Conservation (phyloP, 2,113 vertebrate genomes). For the Odocoileus virginianus region DNA sequence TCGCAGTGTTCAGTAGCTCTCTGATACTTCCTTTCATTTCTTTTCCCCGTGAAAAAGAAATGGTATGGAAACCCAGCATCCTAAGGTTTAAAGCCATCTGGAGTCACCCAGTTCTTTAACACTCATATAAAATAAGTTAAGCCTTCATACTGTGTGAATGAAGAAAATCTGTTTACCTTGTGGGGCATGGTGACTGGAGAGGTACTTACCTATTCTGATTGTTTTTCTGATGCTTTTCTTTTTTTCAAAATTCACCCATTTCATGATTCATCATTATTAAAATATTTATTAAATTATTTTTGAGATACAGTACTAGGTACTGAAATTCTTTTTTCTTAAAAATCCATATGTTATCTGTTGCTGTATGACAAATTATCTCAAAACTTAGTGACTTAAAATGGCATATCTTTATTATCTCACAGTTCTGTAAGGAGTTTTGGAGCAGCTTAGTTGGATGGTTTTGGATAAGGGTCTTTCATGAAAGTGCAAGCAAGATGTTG, state of each 20-base stretch:
- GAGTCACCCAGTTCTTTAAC: neutral
- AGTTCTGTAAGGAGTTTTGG: neutral
- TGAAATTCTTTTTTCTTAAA: neutral
- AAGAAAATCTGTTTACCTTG: neutral
- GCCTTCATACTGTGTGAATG: neutral
- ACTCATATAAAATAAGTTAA: neutral
- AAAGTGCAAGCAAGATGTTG: neutral
- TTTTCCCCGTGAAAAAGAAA: neutral
- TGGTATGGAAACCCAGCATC: neutral
- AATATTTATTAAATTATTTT: slow-evolving; percentile 10
- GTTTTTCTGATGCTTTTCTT: neutral
- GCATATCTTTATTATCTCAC: neutral
- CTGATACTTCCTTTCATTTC: neutral
- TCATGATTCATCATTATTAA: neutral
- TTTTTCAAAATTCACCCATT: neutral
- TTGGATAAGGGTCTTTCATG: neutral
- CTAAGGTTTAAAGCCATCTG: neutral
- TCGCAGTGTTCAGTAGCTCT: neutral
- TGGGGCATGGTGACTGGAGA: neutral
- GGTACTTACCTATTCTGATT: neutral
- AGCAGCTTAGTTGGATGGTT: neutral
- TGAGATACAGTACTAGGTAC: neutral
- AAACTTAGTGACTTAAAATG: neutral
- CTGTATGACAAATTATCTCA: neutral
- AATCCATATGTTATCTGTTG: neutral